A percentile compares a stretch with the other conserved stretches of the same genome.
Conservation (phyloP, 2,888 invertebrate species). For the Ischnura elegans region DNA sequence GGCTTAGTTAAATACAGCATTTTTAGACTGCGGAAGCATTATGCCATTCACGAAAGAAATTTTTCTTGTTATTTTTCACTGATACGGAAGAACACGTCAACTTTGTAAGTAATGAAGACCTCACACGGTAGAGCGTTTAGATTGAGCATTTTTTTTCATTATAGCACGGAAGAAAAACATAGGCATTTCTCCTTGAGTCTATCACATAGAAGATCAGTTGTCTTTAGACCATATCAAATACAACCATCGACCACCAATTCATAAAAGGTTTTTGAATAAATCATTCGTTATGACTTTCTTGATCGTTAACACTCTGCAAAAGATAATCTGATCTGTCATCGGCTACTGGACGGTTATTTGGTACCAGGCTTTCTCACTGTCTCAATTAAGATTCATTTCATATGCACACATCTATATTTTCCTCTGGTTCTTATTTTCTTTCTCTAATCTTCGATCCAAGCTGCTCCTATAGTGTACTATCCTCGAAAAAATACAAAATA, state of each 20-base stretch:
- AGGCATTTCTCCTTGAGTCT: not conserved
- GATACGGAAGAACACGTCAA: no score
- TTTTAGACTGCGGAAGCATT: no score
- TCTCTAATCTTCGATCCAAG: not conserved
- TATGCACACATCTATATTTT: not conserved
- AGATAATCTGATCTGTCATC: not conserved
- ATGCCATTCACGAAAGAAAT: no score
- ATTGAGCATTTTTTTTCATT: no score
- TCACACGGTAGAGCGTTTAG: no score
- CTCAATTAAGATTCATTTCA: not conserved
- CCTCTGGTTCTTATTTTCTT: no score
- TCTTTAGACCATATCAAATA: no score
- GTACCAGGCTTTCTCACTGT: not conserved
- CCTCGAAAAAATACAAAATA: not conserved
- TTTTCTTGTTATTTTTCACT: no score
- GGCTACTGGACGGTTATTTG: not conserved
- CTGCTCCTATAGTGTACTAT: not conserved
- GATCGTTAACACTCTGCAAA: not conserved
- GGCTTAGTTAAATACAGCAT: no score
- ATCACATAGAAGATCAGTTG: no score
- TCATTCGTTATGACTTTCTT: not conserved
- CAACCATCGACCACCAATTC: no score
- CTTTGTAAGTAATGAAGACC: no score
- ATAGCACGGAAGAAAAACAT: not conserved
- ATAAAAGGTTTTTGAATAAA: not conserved